Evolutionary conservation across 2,797 vertebrate genomes (phyloP), one percentile per base, ranked within the genome.

Genomic region (Cyclura pinguis): DNA sequence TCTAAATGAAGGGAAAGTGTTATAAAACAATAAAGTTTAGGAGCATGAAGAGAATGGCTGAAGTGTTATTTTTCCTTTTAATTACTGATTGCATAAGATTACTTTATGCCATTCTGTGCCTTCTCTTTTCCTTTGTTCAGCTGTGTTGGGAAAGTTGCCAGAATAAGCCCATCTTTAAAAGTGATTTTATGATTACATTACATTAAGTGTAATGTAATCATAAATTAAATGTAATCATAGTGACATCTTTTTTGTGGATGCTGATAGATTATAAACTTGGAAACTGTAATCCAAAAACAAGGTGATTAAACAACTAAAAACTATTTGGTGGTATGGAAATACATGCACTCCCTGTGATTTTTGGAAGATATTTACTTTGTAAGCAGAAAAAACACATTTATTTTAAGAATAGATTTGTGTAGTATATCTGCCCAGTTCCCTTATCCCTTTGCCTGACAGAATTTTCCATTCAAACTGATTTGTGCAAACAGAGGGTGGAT

Each of bases 21-120:
- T 86, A 88, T 91, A 90, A 96, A 93, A 96, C 94, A 96, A 95
- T 95, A 92, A 93, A 86, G 88, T 95, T 96, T 80, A 96, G 93
- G 95, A 94, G 91, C 72, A 35, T 57, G 90, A 90, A 89, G 90
- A 89, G 94, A 94, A 94, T 88, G 90, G 73, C 78, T 83, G 94
- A 92, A 94, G 92, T 52, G 50, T 91, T 76, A 47, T 47, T 80
- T 47, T 18, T 35, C 50, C 91, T 67, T 95, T 91, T 92, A 95
- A 92, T 92, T 93, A 84, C 94, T 95, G 92, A 90, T 95, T 91
- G 91, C 88, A 22, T 72, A 59, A 88, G 87, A 91, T 91, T 92
- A 69, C 93, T 95, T 87, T 88, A 95, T 96, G 92, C 94, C 94
- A 94, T 90, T 91, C 94, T 94, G 96, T 95, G 93, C 93, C 93